Base-by-base conservation (phyloP, 2,797 vertebrate genomes). In the Allobates femoralis region DNA sequence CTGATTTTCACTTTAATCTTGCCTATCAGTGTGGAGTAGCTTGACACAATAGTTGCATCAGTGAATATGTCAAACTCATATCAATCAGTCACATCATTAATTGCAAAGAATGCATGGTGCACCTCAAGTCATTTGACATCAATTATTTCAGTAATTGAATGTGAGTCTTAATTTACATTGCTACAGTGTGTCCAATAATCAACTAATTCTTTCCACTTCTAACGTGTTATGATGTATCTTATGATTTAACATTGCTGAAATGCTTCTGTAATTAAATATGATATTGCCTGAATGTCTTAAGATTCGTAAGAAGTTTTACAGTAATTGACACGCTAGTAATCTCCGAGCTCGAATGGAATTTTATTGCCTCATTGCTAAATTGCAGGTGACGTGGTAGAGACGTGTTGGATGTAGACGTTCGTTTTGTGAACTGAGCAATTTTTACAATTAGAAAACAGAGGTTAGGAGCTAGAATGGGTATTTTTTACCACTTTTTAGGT, bases 111-210 rank as follows among this genome's bases (percentile, higher is more conserved):
- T 88, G 83, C 78, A 88, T 81, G 69, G 50, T 81, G 71, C 87
- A 85, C 87, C 87, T 88, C 79, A 85, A 88, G 87, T 88, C 75
- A 88, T 88, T 74, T 85, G 78, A 85, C 83, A 88, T 85, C 87
- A 88, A 88, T 88, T 88, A 88, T 81, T 85, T 58, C 71, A 60
- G 67, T 88, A 88, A 88, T 88, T 88, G 71, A 85, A 88, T 85
- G 87, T 81, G 83, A 88, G 74, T 85, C 83, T 81, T 88, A 88
- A 88, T 88, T 88, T 88, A 88, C 79, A 74, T 88, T 76, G 87
- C 83, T 81, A 88, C 87, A 69, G 58, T 85, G 83, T 88, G 79
- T 85, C 87, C 50, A 60, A 88, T 81, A 77, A 88, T 85, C 87
- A 88, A 66, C 87, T 88, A 56, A 88, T 88, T 85, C 78, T 66